These are phyloP conservation scores for Aegypius monachus DNA, from an alignment of 2,113 vertebrate species.

Conservation along the genomic window DNA sequence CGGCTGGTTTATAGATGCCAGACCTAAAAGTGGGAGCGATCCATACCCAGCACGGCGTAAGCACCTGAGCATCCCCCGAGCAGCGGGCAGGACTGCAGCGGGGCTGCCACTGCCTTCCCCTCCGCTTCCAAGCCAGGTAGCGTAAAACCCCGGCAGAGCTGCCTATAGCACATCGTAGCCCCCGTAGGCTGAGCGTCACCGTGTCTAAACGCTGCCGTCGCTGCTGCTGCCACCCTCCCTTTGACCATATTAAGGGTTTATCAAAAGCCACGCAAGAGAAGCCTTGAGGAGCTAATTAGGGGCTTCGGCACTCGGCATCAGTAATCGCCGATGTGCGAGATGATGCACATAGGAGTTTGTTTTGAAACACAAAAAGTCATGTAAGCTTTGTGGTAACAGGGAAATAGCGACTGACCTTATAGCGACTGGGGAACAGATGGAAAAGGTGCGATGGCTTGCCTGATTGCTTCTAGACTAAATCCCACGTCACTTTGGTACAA, in stretches of 20 bases:
- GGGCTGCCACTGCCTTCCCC: background rate
- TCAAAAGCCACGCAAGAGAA: background rate
- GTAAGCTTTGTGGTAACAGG: background rate
- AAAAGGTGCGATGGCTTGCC: background rate
- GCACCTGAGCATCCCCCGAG: background rate
- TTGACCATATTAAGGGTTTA: fast-evolving
- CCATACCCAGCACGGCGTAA: background rate
- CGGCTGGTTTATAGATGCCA: background rate
- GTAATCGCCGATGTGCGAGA: fast-evolving
- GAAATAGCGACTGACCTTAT: background rate
- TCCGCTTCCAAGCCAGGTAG: background rate
- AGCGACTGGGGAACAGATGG: background rate
- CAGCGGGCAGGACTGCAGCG: background rate
- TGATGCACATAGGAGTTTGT: background rate
- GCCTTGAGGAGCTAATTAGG: background rate
- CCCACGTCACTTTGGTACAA: fast-evolving
- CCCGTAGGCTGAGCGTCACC: fast-evolving
- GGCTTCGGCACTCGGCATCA: background rate
- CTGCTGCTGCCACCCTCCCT: background rate
- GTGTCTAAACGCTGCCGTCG: fast-evolving
- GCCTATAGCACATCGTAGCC: fast-evolving
- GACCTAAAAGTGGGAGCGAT: background rate
- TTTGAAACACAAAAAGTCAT: background rate
- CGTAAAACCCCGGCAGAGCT: background rate
- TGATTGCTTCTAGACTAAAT: background rate